Evolutionary conservation across 2,888 invertebrate species (phyloP).

Genomic region (Andrena flavipes): DNA sequence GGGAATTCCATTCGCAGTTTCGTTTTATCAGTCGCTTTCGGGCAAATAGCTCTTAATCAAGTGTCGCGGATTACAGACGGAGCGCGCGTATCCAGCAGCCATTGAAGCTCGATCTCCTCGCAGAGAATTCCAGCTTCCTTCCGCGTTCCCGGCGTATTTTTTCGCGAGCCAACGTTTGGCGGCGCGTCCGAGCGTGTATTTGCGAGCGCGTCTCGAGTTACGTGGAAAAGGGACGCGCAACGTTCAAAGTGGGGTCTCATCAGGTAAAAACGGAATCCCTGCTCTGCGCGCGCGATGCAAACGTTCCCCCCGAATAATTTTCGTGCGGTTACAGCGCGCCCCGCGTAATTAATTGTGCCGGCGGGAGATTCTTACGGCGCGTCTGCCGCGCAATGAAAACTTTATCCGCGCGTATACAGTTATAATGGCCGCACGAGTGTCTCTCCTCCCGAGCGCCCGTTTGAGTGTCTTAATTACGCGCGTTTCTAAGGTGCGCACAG

Average conservation of each 20-base stretch:
- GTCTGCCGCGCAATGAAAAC: conserved; percentile 35
- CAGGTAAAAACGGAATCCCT: conserved; percentile 11
- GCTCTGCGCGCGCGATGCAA: not conserved
- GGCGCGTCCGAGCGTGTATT: not conserved
- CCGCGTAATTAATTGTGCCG: conserved; percentile 31
- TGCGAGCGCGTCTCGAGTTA: not conserved
- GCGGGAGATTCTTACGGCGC: conserved; percentile 27
- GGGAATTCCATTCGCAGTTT: not conserved
- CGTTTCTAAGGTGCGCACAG: conserved; percentile 48
- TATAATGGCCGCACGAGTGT: conserved; percentile 46
- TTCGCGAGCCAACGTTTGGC: not conserved
- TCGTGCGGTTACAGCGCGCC: conserved; percentile 1
- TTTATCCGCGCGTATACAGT: conserved; percentile 9
- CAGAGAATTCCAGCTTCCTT: no score
- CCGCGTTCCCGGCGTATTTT: no score
- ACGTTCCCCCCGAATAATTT: conserved; percentile 19
- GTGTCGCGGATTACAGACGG: no score
- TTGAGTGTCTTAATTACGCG: conserved; percentile 67
- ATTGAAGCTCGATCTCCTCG: no score
- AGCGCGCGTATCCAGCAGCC: no score
- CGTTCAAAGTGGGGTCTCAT: not conserved
- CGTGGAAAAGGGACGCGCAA: not conserved
- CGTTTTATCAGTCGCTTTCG: no score
- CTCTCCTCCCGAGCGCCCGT: conserved; percentile 43
- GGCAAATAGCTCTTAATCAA: no score